Percentiles rank a stretch among this genome's conserved stretches.
Evolutionary conservation across 2,888 invertebrate genomes (phyloP).

Genomic region (Agrochola litura): DNA sequence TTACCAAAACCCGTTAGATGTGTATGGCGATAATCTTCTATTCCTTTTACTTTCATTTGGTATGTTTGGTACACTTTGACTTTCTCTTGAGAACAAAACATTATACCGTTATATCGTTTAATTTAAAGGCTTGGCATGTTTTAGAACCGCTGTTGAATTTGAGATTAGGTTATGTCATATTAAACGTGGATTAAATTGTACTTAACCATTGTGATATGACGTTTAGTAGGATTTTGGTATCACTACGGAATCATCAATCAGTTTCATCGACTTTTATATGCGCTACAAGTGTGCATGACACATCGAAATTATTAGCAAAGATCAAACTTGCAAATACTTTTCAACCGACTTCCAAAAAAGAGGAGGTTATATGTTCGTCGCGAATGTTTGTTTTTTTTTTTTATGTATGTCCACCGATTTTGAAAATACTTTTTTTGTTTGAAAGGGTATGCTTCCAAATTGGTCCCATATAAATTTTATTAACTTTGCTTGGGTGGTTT

Average conservation of each 20-base stretch:
- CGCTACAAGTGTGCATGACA: neutral
- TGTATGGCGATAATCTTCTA: neutral
- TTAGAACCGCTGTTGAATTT: constrained; percentile 39
- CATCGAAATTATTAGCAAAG: neutral
- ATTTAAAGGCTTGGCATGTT: constrained; percentile 48
- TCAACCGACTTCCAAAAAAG: no score
- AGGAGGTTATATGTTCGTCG: no score
- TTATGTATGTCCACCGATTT: no score
- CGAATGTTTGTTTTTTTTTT: no score
- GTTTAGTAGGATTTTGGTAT: neutral
- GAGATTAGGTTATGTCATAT: constrained; percentile 28
- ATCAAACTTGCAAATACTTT: no score
- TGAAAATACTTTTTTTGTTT: no score
- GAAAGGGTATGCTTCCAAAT: no score
- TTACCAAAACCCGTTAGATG: constrained; percentile 13
- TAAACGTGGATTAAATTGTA: neutral
- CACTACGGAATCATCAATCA: neutral
- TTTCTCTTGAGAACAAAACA: constrained; percentile 50
- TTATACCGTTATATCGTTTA: constrained; percentile 40
- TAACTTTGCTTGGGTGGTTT: no score
- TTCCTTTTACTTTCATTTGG: constrained; percentile 29
- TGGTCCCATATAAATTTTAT: no score
- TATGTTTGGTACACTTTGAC: constrained; percentile 28
- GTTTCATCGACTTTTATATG: neutral
- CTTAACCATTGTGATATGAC: constrained; percentile 10